Evolutionary conservation across 2,113 vertebrate genomes (phyloP), one percentile per base, ranked within the genome.

Genomic region (Dipodomys stephensi): DNA sequence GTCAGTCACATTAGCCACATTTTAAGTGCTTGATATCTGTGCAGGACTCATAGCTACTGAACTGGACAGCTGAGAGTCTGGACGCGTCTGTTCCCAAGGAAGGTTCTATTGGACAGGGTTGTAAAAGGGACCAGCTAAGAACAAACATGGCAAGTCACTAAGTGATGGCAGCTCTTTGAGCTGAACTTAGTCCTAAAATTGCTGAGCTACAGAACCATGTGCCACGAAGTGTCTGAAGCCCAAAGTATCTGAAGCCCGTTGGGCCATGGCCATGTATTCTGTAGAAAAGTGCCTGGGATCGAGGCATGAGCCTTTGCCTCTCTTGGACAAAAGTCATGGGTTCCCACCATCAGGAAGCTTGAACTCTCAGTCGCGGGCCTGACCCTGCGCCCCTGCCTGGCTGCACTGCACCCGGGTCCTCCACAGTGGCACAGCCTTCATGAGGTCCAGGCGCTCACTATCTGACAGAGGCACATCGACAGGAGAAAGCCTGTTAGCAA

Each of bases 51-150:
- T 0, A 32, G 87, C 23, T 1, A 44, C 19, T 1, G 10, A 1
- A 44, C 3, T 7, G 74, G n/a, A 23, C 49, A 35, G 81, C 0
- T 0, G 1, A 22, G 49, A 15, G 0, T 74, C 3, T 5, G 22
- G 25, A 3, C 76, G 11, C 12, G 10, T 1, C 64, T 19, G 5
- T 12, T 28, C 57, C 1, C 2, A 5, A 22, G 19, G 27, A 16
- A 2, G 57, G 68, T 57, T 62, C 49, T 78, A 27, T 9, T 4
- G 49, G 72, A 0, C 3, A 4, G 46, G 0, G 2, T 32, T 71
- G 46, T 16, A 12, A 6, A 60, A 53, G n/a, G 6, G 1, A 35
- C 23, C 7, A 20, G 62, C 44, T 1, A 7, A 71, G 30, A 12
- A 74, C 32, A 4, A 28, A 60, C 46, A 64, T 32, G 15, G 32